Evolutionary conservation across 2,888 invertebrate species (phyloP).

Genomic region (Notodonta dromedarius): DNA sequence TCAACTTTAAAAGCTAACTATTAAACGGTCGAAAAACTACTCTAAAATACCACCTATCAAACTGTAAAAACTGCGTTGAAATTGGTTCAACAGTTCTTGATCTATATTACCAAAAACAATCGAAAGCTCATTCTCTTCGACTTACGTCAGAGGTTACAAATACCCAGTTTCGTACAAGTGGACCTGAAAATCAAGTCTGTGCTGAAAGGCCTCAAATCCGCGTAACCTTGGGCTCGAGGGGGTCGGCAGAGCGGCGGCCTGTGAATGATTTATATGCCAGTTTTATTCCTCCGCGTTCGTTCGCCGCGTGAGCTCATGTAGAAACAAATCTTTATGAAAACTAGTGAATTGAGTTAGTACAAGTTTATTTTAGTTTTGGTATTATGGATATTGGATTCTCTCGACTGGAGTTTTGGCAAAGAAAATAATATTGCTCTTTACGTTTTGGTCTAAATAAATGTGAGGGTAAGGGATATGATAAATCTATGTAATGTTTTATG

Average conservation of each 20-base stretch:
- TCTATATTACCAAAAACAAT: no score
- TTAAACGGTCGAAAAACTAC: no score
- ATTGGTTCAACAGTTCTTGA: no score
- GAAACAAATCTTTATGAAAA: constrained; percentile 15
- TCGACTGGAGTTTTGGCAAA: not conserved
- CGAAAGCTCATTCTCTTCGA: no score
- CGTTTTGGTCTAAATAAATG: no score
- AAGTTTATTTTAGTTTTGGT: not conserved
- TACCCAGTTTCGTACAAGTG: not conserved
- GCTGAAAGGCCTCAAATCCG: constrained; percentile 33
- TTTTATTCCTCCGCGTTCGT: constrained; percentile 43
- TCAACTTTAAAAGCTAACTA: no score
- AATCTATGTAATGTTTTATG: no score
- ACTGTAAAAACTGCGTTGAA: no score
- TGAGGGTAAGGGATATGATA: no score
- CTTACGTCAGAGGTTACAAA: no score
- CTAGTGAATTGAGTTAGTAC: constrained; percentile 3
- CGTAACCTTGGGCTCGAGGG: constrained; percentile 28
- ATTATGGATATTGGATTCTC: not conserved
- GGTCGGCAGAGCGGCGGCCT: constrained; percentile 40
- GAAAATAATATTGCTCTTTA: no score
- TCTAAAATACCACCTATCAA: no score
- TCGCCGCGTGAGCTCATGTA: constrained; percentile 25
- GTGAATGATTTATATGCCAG: constrained; percentile 49
- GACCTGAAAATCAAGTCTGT: constrained; percentile 17